Conservation (phyloP, 2,113 vertebrate species). For the Embiotoca jacksoni region DNA sequence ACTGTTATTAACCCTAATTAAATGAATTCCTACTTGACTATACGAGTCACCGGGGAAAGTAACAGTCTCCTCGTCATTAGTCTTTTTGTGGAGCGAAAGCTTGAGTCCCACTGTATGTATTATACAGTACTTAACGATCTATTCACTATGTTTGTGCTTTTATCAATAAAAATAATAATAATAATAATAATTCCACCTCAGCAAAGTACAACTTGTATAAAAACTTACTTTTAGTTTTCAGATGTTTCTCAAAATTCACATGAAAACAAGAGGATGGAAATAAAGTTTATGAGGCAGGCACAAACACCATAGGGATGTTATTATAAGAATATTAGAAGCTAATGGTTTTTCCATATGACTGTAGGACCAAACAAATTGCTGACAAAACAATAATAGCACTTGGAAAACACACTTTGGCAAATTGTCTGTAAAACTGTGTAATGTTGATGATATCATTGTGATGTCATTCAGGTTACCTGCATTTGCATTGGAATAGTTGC, state of each 20-base stretch:
- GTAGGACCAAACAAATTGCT: neutral
- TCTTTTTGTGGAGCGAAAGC: neutral
- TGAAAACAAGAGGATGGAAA: neutral
- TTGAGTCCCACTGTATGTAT: neutral
- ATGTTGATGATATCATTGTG: too few species aligned
- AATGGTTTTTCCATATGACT: neutral
- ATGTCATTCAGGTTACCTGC: too few species aligned
- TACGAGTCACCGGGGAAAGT: neutral
- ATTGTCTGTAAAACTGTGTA: too few species aligned
- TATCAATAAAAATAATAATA: too few species aligned
- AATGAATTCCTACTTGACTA: neutral
- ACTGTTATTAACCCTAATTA: conserved; percentile 10
- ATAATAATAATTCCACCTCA: neutral
- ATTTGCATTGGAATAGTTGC: too few species aligned
- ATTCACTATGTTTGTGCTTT: neutral
- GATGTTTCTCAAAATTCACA: neutral
- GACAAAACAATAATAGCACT: neutral
- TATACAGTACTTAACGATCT: neutral
- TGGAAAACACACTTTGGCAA: neutral
- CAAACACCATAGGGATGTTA: neutral
- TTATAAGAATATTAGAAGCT: neutral
- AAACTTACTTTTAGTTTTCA: neutral
- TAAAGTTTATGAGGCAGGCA: neutral
- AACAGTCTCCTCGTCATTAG: neutral
- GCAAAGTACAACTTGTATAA: too few species aligned